Evolutionary conservation across 2,888 invertebrate species (phyloP), one percentile per base, ranked within the genome.

Genomic region (Pterostichus madidus): DNA sequence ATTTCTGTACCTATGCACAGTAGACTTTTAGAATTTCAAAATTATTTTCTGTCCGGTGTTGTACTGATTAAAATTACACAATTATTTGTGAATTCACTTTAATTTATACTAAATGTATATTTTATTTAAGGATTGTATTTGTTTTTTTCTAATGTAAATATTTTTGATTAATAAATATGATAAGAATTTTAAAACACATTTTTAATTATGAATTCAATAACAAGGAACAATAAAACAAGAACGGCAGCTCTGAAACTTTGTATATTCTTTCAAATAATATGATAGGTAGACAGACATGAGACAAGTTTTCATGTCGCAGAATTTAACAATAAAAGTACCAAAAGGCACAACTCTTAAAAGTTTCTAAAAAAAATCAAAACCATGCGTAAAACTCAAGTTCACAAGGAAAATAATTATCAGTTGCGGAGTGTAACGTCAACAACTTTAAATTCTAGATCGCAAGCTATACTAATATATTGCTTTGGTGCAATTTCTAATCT

Each of bases 51-150:
- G 32, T 68, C 64, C 64, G 61, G 68, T 80, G 64, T 80, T 79
- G 49, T 78, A 59, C 32, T 80, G 77, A 52, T 31, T 80, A 17
- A 56, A 80, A 52, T 44, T 49, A 49, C 61, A 79, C n/a, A 64
- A 31, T 80, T 71, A 32, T 78, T 78, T 80, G 68, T 71, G 39
- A 53, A 64, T 53, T 52, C 24, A 80, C 7, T 71, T 80, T n/a
- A 80, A 80, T 80, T 13, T 71, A 73, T n/a, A 80, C 71, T 80
- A 80, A 80, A 80, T 80, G 80, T 80, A 80, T 68, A 80, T 80
- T 80, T 80, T 80, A 49, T 80, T 80, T 80, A 80, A 71, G 15
- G 32, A 35, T 15, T 80, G 80, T 71, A 71, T 52, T 80, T 80
- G 68, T 17, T 68, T 80, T 80, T 71, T 49, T 17, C 73, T 73